Base-by-base conservation (phyloP, 2,113 vertebrate species). In the Sula dactylatra region DNA sequence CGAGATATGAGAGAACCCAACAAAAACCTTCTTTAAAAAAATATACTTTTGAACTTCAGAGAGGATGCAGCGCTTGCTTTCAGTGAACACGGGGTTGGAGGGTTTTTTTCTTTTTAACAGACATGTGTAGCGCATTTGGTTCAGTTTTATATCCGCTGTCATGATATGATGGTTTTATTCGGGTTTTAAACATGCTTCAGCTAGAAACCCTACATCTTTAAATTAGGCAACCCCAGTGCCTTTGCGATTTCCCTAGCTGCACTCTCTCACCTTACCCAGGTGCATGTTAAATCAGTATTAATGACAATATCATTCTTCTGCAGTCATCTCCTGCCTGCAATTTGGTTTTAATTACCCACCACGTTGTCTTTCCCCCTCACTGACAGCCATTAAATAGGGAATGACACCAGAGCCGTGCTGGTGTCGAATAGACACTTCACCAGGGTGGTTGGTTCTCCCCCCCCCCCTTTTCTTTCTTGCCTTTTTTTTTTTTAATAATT, bases 241-340 rank as follows among this genome's bases (percentile, higher is more conserved):
- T 97, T 88, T 94, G 97, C 90, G 97, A 97, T 97, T 98, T 97
- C 97, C 97, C 98, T 96, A 59, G 97, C 95, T 74, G 90, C 96
- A 27, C 98, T 98, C 98, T 95, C 98, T 98, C 98, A 98, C 98
- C 98, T 98, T 97, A 98, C 98, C 98, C 98, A 99, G 98, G 98
- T 99, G 98, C 98, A 98, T 98, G 98, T 98, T 98, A 98, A 98
- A 98, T 98, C 98, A 98, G 98, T 98, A 99, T 99, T 99, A 99
- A 99, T 98, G 98, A 98, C 98, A 98, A 98, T 99, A 99, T 98
- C 98, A 98, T 98, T 98, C 98, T 98, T 98, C 97, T 98, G 98
- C 98, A 99, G 98, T 99, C 98, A 98, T 98, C 98, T 99, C 99
- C 99, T 99, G 99, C 99, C 99, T 99, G 99, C 98, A 99, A 99